Evolutionary conservation across 2,797 vertebrate genomes (phyloP), one percentile per base, ranked within the genome.

Genomic region (Sternotherus odoratus): DNA sequence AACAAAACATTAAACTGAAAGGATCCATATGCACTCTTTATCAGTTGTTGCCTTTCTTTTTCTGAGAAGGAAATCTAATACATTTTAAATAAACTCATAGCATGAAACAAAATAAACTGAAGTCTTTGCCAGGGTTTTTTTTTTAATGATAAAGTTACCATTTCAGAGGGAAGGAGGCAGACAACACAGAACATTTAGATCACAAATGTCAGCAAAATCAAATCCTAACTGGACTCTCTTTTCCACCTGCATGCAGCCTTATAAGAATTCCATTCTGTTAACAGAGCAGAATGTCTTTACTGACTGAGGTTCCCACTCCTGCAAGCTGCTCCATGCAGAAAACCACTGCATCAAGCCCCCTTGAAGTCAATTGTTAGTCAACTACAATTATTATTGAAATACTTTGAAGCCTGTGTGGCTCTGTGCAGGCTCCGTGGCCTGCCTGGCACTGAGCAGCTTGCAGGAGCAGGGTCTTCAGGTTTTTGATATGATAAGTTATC

Each of bases 1-100:
- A 97, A 97, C 96, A 97, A 97, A 97, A 83, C 94, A 97, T 97
- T 98, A 97, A 96, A 94, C 92, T 89, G 95, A 97, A 96, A 97
- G 93, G 96, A 95, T 96, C 97, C 97, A 96, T 95, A 97, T 97
- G 95, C 83, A 94, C 88, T 94, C 26, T 3, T 96, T 96, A 96
- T 97, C 95, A 95, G 93, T 94, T 96, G 96, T 94, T 95, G 94
- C 92, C 8, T 91, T 94, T 96, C 93, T 86, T 94, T n/a, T 49
- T 54, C 60, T 83, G 0, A 3, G 90, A 93, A 90, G 96, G 96
- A 96, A 98, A 96, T 94, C 63, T 83, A 97, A 96, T 97, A 95
- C 90, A 86, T 92, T 97, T 97, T 94, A 97, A 97, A 96, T 96
- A 96, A 97, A 95, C 90, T 72, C 93, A 77, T 91, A 88, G 83